These are phyloP conservation scores for Leptinotarsa tumamoca DNA, from an alignment of 2,888 invertebrate genomes.

Conservation along the genomic window DNA sequence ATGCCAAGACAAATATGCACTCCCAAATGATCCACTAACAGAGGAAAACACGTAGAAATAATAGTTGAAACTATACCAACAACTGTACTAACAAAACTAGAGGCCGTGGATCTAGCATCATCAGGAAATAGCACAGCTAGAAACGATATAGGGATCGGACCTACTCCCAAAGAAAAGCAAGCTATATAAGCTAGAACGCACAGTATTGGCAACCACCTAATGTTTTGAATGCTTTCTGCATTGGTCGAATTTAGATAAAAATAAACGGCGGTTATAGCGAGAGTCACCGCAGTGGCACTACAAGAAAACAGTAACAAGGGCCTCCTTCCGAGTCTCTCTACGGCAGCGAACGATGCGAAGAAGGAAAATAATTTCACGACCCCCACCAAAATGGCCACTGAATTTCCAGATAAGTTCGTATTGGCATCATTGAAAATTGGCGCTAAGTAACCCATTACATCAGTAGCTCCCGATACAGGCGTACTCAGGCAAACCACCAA, in stretches of 20 bases:
- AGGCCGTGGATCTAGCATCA: not conserved
- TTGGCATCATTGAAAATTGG: constrained; percentile 32
- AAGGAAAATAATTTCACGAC: constrained; percentile 72
- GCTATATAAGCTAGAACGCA: not conserved
- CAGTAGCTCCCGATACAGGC: constrained; percentile 16
- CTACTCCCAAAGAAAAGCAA: not conserved
- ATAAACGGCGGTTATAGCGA: constrained; percentile 71
- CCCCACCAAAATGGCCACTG: constrained; percentile 28
- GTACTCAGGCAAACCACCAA: constrained; percentile 18
- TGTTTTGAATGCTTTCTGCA: too few species aligned
- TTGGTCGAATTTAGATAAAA: constrained; percentile 69
- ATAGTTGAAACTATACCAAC: too few species aligned
- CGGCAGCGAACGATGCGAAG: constrained; percentile 78
- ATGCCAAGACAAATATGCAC: too few species aligned
- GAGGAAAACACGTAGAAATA: too few species aligned
- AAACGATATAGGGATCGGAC: not conserved
- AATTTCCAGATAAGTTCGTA: constrained; percentile 26
- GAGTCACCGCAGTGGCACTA: constrained; percentile 72
- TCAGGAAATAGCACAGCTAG: not conserved
- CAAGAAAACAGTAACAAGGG: constrained; percentile 77
- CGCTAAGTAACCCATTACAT: constrained; percentile 28
- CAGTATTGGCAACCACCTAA: not conserved
- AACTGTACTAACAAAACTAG: too few species aligned
- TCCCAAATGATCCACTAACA: too few species aligned
- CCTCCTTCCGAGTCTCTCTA: constrained; percentile 80